Evolutionary conservation across 2,888 invertebrate species (phyloP), one percentile per base, ranked within the genome.

Genomic region (Noctua pronuba): DNA sequence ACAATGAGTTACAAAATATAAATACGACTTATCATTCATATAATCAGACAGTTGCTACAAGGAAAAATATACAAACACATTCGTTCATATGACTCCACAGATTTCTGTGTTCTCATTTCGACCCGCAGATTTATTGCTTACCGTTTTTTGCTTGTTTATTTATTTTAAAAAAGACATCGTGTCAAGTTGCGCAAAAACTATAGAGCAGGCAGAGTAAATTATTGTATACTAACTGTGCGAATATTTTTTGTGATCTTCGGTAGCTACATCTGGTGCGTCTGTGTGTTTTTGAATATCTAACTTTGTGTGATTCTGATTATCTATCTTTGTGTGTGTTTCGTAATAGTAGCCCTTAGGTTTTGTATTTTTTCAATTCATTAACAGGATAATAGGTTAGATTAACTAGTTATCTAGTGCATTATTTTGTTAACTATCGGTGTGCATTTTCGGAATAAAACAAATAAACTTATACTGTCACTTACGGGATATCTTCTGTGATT

Each of bases 91-190:
- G 28, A 69, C 92, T 92, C 92, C 71, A 90, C 49, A 60, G 76
- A 58, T 82, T 91, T 89, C 83, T 65, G 49, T 87, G 70, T 86
- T 83, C 88, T 81, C 77, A 82, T 90, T 92, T 85, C 85, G 86
- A 89, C 88, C 90, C 90, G 92, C 93, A 93, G 95, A 95, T 95
- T 96, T 95, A 95, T 93, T 89, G 91, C 90, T 77, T 76, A 86
- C 83, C 83, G 86, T 94, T 95, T 94, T 94, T 89, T 92, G 85
- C 69, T 75, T 81, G 91, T 95, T 94, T 95, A 90, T 95, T 94
- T 94, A 91, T 89, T 90, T 92, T 88, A 84, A 92, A 94, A 92
- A 94, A 94, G 88, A 92, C 92, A 92, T 91, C 91, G 94, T 93
- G 93, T 95, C 94, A 92, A 90, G 92, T 94, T 94, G 90, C 92